Evolutionary conservation across 2,113 vertebrate genomes (phyloP).

Genomic region (Dasyprocta punctata): DNA sequence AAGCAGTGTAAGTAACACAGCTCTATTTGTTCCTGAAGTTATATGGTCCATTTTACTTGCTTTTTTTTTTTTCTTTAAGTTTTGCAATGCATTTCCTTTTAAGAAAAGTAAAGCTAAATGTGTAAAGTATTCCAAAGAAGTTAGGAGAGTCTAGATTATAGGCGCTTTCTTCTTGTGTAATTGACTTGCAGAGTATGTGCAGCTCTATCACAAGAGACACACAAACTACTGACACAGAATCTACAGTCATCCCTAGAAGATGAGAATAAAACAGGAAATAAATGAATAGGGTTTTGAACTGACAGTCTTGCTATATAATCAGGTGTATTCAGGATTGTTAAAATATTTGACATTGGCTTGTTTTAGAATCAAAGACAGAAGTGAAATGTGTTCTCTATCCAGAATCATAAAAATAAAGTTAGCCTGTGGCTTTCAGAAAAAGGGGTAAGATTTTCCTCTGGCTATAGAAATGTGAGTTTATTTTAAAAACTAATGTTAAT

Average conservation of each 20-base stretch:
- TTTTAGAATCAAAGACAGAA: conserved; percentile 25
- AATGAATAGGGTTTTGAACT: neutral
- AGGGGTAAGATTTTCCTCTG: neutral
- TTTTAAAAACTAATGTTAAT: neutral
- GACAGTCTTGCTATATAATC: conserved; percentile 6
- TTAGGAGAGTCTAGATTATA: conserved; percentile 42
- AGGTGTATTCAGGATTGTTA: conserved; percentile 31
- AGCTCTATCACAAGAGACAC: conserved; percentile 8
- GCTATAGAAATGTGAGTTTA: neutral
- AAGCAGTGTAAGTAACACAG: conserved; percentile 80
- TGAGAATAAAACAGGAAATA: conserved; percentile 1
- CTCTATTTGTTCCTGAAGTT: conserved; percentile 62
- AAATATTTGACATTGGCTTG: conserved; percentile 56
- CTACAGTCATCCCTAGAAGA: neutral
- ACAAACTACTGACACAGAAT: conserved; percentile 44
- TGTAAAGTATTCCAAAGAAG: conserved; percentile 65
- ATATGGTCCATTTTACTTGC: conserved; percentile 66
- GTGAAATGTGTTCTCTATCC: neutral
- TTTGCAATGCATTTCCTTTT: conserved; percentile 66
- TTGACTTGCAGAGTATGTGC: neutral
- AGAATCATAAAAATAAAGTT: conserved; percentile 40
- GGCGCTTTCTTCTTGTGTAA: conserved; percentile 23
- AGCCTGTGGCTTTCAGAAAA: conserved; percentile 48
- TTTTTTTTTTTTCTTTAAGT: conserved; percentile 73
- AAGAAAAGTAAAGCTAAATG: conserved; percentile 45